These are phyloP conservation scores for Oryzias melastigma DNA, from an alignment of 2,113 vertebrate species.

Conservation along the genomic window DNA sequence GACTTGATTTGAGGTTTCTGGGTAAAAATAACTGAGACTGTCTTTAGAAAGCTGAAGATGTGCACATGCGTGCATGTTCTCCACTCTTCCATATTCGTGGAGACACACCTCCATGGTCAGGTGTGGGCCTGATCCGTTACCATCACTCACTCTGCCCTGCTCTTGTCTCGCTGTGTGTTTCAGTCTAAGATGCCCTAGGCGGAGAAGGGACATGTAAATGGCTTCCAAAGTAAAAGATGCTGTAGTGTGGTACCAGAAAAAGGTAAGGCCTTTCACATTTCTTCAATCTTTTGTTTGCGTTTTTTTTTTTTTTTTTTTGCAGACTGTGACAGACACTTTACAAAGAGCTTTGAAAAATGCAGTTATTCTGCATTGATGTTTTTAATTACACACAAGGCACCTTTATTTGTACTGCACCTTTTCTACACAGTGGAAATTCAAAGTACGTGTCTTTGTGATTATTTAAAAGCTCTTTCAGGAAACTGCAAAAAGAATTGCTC, in stretches of 20 bases:
- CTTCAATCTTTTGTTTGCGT: background rate
- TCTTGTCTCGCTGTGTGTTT: constrained; percentile 60
- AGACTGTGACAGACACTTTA: too few species aligned
- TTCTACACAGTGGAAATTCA: too few species aligned
- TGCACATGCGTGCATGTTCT: background rate
- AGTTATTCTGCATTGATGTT: background rate
- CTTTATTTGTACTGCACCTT: background rate
- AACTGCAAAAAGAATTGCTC: too few species aligned
- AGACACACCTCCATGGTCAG: constrained; percentile 48
- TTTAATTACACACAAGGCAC: background rate
- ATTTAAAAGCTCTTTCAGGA: too few species aligned
- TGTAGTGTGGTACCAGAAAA: constrained; percentile 99
- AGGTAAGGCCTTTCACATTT: constrained; percentile 81
- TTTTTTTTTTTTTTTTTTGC: too few species aligned
- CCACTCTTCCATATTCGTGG: constrained; percentile 11
- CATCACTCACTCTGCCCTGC: constrained; percentile 20
- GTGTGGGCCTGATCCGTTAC: constrained; percentile 33
- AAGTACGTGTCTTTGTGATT: too few species aligned
- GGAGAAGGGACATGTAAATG: constrained; percentile 91
- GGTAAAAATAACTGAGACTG: background rate
- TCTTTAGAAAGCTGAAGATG: background rate
- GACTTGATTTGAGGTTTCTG: background rate
- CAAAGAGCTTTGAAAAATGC: too few species aligned
- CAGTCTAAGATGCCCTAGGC: constrained; percentile 91
- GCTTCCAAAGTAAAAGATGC: constrained; percentile 99